Percentiles rank a stretch among this genome's conserved stretches.
phyloP scores from a whole-genome alignment of 2,113 vertebrate genomes.

The Serinus canaria region DNA sequence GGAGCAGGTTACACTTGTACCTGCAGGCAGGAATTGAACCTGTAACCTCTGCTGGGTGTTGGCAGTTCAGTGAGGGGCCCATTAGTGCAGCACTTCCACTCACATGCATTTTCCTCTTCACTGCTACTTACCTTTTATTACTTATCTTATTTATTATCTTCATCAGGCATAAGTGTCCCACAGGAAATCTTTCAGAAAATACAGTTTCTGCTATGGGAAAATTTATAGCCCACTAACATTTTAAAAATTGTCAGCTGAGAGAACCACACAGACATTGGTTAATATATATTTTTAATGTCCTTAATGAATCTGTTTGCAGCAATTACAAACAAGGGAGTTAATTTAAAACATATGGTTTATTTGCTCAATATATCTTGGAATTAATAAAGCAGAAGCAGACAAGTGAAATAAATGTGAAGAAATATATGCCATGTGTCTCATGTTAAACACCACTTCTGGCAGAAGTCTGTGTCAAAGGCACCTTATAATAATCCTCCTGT shows the following conservation, averaged over 20 bases:
- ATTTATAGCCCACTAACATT: neutral
- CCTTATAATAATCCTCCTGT: neutral
- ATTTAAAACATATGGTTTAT: neutral
- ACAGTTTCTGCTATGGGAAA: neutral
- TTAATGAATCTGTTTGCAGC: neutral
- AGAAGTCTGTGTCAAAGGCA: neutral
- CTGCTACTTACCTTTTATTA: neutral
- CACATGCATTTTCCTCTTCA: neutral
- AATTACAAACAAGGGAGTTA: neutral
- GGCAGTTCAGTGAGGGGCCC: neutral
- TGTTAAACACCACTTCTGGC: neutral
- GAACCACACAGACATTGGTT: neutral
- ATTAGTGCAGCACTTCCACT: neutral
- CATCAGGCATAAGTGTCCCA: neutral
- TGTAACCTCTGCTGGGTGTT: accelerated
- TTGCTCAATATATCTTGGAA: neutral
- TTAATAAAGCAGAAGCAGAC: neutral
- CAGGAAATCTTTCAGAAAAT: constrained; percentile 9
- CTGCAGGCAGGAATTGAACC: neutral
- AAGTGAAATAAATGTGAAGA: neutral
- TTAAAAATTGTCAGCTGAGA: neutral
- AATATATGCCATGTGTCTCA: neutral
- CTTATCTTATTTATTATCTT: constrained; percentile 5
- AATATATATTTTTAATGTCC: neutral
- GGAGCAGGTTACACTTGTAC: neutral